These are phyloP conservation scores for Python bivittatus DNA, from an alignment of 2,113 vertebrate genomes.

Conservation along the genomic window DNA sequence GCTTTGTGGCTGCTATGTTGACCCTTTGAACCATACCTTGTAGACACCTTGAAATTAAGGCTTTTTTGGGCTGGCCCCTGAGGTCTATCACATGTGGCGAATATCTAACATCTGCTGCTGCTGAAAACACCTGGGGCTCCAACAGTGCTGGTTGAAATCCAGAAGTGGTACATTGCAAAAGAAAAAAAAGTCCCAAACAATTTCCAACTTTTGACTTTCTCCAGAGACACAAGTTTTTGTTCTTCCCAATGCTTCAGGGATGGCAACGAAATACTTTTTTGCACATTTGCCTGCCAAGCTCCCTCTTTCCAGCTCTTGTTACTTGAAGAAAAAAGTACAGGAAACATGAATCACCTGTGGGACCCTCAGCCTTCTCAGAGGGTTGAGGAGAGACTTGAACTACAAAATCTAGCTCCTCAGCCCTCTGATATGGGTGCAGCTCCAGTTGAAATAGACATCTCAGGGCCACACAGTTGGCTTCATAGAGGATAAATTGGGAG, in stretches of 20 bases:
- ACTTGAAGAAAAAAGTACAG: neutral
- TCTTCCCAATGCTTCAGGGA: neutral
- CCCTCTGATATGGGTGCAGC: neutral
- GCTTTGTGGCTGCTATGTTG: neutral
- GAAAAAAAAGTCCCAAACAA: neutral
- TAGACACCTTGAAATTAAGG: neutral
- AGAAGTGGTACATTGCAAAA: neutral
- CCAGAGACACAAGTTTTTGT: neutral
- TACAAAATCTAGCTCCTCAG: neutral
- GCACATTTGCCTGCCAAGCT: neutral
- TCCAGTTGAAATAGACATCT: neutral
- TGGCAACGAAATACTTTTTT: neutral
- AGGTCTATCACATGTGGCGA: neutral
- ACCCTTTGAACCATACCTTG: neutral
- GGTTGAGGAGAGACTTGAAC: neutral
- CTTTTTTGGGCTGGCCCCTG: neutral
- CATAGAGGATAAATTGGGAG: neutral
- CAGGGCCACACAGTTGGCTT: neutral
- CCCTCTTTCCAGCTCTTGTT: neutral
- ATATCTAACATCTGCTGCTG: neutral
- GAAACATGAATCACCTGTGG: neutral
- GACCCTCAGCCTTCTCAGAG: neutral
- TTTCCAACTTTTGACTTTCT: neutral
- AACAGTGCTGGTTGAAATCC: neutral
- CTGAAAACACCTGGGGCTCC: neutral